Base-by-base conservation (phyloP, 2,888 invertebrate genomes). In the Tolmerus cingulatus region DNA sequence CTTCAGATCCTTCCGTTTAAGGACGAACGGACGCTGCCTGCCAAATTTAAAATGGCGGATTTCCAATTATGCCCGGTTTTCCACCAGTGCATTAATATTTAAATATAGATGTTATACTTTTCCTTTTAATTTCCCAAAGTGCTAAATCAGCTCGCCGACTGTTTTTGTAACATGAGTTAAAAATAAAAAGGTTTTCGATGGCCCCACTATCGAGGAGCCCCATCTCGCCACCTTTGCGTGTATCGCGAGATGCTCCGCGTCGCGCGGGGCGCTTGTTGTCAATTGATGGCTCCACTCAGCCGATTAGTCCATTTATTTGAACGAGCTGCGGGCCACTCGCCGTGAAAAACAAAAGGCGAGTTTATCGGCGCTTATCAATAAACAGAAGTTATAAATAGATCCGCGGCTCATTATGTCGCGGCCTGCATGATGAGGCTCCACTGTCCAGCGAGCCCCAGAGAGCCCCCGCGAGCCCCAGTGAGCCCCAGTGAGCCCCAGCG, bases 351-450 rank as follows among this genome's bases (percentile, higher is more conserved):
- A 27, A 82, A 51, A 57, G 57, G 57, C 37, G 57, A 82, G 37
- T 82, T n/a, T 82, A 82, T 82, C 82, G 82, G 82, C 55, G 82
- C 82, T 82, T 82, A 82, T 82, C 82, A 82, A 82, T 66, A 82
- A 66, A 55, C 82, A 82, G 34, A 66, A 82, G 55, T 82, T 82
- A 82, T 57, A 82, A 82, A 82, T 82, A 82, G 82, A 66, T 66
- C 37, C 66, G 82, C 37, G 82, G 82, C 66, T 57, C 37, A 57
- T 57, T 82, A 82, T 82, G 66, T 82, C 82, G 55, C 82, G 40
- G 46, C 66, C 66, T 66, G 66, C 27, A 66, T 27, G 66, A 66
- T 27, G 66, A 12, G 66, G 19, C 66, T 51, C 16, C n/a, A 1
- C 14, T 5, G 43, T 14, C 43, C 43, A 46, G 43, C 16, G 43